phyloP scores from a whole-genome alignment of 2,888 invertebrate species.

The Amblyteles armatorius region DNA sequence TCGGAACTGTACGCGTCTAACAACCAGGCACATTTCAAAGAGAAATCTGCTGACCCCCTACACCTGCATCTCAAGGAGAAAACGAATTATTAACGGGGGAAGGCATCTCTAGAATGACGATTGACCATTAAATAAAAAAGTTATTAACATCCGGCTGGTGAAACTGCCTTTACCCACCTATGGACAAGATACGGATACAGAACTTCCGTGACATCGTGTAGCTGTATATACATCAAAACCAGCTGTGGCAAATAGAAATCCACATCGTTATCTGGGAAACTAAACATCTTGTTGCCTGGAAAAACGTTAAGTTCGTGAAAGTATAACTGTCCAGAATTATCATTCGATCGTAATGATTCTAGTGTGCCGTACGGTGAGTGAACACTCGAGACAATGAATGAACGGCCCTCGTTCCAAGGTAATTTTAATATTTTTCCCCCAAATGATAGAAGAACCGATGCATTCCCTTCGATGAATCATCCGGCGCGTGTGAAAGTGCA shows the following conservation, averaged over 20 bases:
- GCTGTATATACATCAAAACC: slow-evolving; percentile 99
- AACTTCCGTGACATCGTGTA: slow-evolving; percentile 98
- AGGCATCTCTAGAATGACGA: neutral
- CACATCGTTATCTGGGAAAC: slow-evolving; percentile 95
- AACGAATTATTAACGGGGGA: slow-evolving; percentile 42
- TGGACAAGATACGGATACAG: slow-evolving; percentile 84
- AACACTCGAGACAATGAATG: neutral
- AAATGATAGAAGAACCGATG: neutral
- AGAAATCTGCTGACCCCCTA: slow-evolving; percentile 97
- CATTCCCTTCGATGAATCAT: neutral
- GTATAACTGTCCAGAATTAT: slow-evolving; percentile 8
- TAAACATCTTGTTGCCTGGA: slow-evolving; percentile 97
- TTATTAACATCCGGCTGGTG: slow-evolving; percentile 24
- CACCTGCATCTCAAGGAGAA: slow-evolving; percentile 87
- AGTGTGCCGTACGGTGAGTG: neutral
- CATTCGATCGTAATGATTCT: neutral
- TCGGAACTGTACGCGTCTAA: slow-evolving; percentile 97
- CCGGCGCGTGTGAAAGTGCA: neutral
- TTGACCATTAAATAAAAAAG: slow-evolving; percentile 8
- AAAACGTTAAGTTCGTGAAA: slow-evolving; percentile 61
- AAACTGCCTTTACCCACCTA: slow-evolving; percentile 86
- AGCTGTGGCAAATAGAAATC: slow-evolving; percentile 99
- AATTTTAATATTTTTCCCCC: neutral
- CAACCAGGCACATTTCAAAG: slow-evolving; percentile 97
- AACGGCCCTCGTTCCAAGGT: neutral